Conservation (phyloP, 2,113 vertebrate genomes). For the Pangasianodon hypophthalmus region DNA sequence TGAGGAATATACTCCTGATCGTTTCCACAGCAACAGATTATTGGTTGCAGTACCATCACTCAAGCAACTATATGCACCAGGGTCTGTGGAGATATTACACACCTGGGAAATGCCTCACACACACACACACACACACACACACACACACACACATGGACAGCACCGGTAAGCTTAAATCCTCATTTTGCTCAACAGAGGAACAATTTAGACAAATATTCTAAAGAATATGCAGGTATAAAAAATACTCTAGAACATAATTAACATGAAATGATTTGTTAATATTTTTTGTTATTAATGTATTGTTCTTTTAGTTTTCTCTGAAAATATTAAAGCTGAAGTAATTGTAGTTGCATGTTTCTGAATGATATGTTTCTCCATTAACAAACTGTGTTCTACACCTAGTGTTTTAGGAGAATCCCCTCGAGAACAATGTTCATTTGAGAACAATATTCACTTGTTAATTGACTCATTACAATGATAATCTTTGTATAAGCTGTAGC, state of each 20-base stretch:
- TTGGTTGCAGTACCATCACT: constrained; percentile 75
- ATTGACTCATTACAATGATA: constrained; percentile 18
- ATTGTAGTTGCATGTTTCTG: neutral
- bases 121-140: constrained; percentile 55
- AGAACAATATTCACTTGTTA: constrained; percentile 18
- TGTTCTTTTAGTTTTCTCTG: neutral
- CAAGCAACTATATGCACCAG: constrained; percentile 74
- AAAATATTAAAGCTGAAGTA: neutral
- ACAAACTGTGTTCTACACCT: neutral
- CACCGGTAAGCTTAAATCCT: constrained; percentile 61
- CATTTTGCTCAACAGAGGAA: neutral
- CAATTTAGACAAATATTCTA: neutral
- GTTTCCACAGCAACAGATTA: constrained; percentile 82
- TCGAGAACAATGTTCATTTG: neutral
- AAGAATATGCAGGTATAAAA: neutral
- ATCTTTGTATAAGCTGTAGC: neutral
- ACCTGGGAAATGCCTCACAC: constrained; percentile 69
- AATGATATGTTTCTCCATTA: neutral
- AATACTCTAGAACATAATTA: neutral
- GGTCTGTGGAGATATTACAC: constrained; percentile 74
- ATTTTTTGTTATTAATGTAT: neutral
- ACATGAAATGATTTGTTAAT: neutral
- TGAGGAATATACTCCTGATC: constrained; percentile 77
- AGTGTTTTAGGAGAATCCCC: neutral
- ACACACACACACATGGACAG: constrained; percentile 45